Evolutionary conservation across 2,797 vertebrate genomes (phyloP).

Genomic region (Girardinus metallicus): DNA sequence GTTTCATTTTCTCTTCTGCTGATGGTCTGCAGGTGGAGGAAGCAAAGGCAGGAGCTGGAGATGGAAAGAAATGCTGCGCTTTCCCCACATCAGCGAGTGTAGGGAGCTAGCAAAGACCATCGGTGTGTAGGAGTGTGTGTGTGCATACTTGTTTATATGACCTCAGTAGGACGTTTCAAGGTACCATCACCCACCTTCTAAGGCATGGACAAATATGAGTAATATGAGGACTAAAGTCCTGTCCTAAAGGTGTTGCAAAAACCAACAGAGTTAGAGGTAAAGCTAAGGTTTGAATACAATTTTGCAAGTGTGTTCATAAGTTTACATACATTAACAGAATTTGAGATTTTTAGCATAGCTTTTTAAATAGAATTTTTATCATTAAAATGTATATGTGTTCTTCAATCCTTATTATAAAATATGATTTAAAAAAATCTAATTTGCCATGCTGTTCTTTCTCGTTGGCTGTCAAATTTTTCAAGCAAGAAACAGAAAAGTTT

Average conservation of each 20-base stretch:
- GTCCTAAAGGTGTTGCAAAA: neutral
- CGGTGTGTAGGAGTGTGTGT: conserved; percentile 59
- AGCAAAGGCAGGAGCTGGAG: conserved; percentile 91
- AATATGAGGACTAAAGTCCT: neutral
- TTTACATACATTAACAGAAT: neutral
- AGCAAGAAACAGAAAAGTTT: no score
- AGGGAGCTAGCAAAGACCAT: conserved; percentile 83
- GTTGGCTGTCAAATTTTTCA: no score
- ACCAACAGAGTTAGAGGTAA: neutral
- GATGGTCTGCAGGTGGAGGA: conserved; percentile 80
- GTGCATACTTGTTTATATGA: neutral
- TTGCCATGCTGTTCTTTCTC: no score
- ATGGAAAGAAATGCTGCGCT: conserved; percentile 92
- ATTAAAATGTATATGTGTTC: no score
- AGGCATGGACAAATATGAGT: no score
- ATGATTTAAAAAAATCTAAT: no score
- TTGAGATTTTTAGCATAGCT: neutral
- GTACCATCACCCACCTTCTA: neutral
- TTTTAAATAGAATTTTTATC: no score
- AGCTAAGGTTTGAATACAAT: neutral
- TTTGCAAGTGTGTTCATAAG: neutral
- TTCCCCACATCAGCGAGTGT: conserved; percentile 91
- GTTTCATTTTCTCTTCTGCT: neutral
- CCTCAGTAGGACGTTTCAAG: neutral
- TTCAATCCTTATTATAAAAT: no score